Evolutionary conservation across 2,797 vertebrate genomes (phyloP).

Genomic region (Pachyuromys duprasi): DNA sequence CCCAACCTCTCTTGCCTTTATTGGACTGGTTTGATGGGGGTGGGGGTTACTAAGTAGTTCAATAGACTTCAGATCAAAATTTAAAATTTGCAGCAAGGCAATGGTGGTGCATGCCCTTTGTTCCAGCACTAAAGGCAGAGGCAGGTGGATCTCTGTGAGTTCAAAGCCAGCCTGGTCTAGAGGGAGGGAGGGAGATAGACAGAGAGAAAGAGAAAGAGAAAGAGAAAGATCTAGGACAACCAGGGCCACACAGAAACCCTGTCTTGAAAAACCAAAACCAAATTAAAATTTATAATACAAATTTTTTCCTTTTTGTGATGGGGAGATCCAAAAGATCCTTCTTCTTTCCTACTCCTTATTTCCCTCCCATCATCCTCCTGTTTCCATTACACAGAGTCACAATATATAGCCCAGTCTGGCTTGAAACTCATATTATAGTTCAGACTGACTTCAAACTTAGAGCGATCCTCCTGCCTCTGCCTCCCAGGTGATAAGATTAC

Average conservation of each 20-base stretch:
- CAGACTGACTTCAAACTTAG: not conserved
- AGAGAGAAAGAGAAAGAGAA: not conserved
- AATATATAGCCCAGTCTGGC: not conserved
- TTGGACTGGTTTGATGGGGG: not conserved
- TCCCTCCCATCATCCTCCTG: too few species aligned
- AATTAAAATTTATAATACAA: not conserved
- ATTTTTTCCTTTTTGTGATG: constrained; percentile 57
- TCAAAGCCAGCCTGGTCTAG: not conserved
- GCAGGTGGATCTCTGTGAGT: not conserved
- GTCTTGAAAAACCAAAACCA: not conserved
- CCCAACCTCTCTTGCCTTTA: constrained; percentile 36
- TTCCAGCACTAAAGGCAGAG: not conserved
- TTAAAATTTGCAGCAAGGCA: not conserved
- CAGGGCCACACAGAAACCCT: not conserved
- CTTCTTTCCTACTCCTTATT: not conserved
- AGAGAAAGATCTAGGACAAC: not conserved
- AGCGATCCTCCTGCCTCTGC: not conserved
- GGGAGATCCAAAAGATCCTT: constrained; percentile 37
- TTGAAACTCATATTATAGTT: not conserved
- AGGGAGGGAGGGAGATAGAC: not conserved
- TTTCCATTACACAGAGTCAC: not conserved
- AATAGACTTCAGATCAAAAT: not conserved
- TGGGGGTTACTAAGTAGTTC: not conserved
- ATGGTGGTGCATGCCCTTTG: not conserved
- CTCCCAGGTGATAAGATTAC: not conserved